A percentile compares a stretch with the other conserved stretches of the same genome.
phyloP scores from a whole-genome alignment of 2,113 vertebrate genomes.

The Solea solea region DNA sequence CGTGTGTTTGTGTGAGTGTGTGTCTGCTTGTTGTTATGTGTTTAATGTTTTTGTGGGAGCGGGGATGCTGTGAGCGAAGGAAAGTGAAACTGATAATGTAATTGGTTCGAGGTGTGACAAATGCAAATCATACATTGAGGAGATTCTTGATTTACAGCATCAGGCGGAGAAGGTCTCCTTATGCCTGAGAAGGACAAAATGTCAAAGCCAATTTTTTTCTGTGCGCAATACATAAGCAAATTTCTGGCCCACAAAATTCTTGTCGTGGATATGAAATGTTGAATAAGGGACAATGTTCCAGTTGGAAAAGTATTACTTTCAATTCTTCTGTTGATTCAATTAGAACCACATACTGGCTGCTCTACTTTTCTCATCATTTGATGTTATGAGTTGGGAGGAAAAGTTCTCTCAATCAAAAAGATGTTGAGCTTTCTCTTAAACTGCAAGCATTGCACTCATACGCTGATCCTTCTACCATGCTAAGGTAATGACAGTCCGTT shows the following conservation, averaged over 20 bases:
- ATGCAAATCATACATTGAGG: background rate
- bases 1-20: conserved; percentile 45
- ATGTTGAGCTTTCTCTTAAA: conserved; percentile 20
- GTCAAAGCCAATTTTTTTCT: conserved; percentile 16
- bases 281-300: conserved; percentile 57
- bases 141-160: background rate
- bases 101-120: conserved; percentile 2
- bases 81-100: conserved; percentile 24
- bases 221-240: conserved; percentile 34
- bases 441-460: conserved; percentile 10
- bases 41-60: conserved; percentile 50
- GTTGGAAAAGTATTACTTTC: conserved; percentile 56
- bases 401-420: conserved; percentile 55
- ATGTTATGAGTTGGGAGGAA: conserved; percentile 54
- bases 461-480: conserved; percentile 5
- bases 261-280: conserved; percentile 54
- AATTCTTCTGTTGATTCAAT: conserved; percentile 62
- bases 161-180: background rate
- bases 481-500: conserved; percentile 19
- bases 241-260: conserved; percentile 52
- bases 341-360: conserved; percentile 52
- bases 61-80: conserved; percentile 18
- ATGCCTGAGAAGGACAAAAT: conserved; percentile 16
- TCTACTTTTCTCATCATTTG: conserved; percentile 51
- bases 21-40: conserved; percentile 49